phyloP scores from a whole-genome alignment of 2,888 invertebrate species.

The Netelia inedita region DNA sequence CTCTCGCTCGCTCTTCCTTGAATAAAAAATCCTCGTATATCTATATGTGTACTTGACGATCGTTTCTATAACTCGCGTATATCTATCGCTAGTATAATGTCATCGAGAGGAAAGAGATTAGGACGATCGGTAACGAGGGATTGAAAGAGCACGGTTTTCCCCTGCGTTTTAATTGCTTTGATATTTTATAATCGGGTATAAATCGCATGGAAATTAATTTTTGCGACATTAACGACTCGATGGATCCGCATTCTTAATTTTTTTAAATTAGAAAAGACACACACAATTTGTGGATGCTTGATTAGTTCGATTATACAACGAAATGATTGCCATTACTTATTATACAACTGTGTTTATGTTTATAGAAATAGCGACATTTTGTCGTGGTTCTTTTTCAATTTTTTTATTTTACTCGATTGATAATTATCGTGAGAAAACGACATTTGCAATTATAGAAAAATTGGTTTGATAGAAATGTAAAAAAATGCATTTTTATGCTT shows the following conservation, averaged over 20 bases:
- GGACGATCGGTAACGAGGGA: neutral
- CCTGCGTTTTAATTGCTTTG: neutral
- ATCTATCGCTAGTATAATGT: neutral
- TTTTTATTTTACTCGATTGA: too few species aligned
- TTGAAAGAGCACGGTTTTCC: neutral
- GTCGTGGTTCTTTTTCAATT: too few species aligned
- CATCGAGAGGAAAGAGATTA: neutral
- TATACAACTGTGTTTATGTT: too few species aligned
- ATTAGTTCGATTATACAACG: too few species aligned
- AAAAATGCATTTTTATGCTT: neutral
- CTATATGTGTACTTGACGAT: neutral
- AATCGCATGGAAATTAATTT: neutral
- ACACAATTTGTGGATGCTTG: too few species aligned
- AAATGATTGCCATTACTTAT: too few species aligned
- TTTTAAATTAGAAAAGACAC: too few species aligned
- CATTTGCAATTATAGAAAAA: too few species aligned
- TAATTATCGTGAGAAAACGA: too few species aligned
- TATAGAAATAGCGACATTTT: too few species aligned
- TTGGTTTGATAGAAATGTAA: neutral
- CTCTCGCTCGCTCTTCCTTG: slow-evolving; percentile 20
- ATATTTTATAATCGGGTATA: neutral
- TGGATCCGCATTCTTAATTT: neutral
- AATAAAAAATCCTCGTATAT: slow-evolving; percentile 59
- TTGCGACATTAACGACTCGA: neutral
- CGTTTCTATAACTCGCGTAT: neutral